Conservation (phyloP, 2,113 vertebrate species). For the Pantherophis guttatus region DNA sequence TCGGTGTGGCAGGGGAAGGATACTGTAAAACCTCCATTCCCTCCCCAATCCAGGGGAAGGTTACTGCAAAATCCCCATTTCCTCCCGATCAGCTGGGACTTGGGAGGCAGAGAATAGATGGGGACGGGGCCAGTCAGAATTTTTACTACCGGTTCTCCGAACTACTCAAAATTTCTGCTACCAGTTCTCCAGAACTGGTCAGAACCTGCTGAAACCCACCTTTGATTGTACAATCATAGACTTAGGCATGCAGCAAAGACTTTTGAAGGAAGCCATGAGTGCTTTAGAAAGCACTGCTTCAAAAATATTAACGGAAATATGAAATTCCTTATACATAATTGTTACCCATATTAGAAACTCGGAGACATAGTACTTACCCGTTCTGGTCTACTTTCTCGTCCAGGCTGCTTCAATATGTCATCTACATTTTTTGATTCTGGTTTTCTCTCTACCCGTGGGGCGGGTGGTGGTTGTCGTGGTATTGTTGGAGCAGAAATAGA, state of each 20-base stretch:
- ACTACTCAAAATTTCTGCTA: no score
- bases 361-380: conserved; percentile 72
- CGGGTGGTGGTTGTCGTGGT: conserved; percentile 78
- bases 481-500: conserved; percentile 75
- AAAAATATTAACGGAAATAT: background rate
- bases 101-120: no score
- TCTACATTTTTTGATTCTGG: conserved; percentile 97
- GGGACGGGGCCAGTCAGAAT: no score
- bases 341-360: background rate
- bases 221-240: background rate
- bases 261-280: background rate
- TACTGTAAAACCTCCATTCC: no score
- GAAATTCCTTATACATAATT: background rate
- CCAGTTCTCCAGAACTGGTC: no score
- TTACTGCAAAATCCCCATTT: no score
- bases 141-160: no score
- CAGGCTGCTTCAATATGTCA: conserved; percentile 92
- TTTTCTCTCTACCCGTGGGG: conserved; percentile 88
- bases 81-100: no score
- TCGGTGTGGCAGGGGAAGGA: no score
- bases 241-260: background rate
- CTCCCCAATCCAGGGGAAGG: no score
- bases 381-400: conserved; percentile 88
- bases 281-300: background rate
- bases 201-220: no score